Evolutionary conservation across 2,797 vertebrate genomes (phyloP).

Genomic region (Salarias fasciatus): DNA sequence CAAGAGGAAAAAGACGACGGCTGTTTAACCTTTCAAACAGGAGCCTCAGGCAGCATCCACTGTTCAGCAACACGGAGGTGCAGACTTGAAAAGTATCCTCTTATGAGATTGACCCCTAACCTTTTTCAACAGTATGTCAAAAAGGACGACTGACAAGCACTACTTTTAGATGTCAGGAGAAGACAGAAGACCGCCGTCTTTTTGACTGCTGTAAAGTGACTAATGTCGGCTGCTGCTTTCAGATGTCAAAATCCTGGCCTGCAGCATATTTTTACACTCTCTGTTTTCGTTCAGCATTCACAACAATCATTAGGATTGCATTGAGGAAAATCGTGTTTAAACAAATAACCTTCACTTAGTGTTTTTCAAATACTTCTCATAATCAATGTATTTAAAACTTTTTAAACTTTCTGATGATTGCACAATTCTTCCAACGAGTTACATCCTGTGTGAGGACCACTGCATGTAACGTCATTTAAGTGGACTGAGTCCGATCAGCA

Average conservation of each 20-base stretch:
- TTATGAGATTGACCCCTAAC: slow-evolving; percentile 54
- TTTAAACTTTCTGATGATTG: too few relatives aligned
- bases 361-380: too few relatives aligned
- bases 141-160: slow-evolving; percentile 36
- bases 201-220: slow-evolving; percentile 18
- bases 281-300: too few relatives aligned
- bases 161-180: slow-evolving; percentile 36
- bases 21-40: slow-evolving; percentile 40
- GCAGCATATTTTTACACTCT: too few relatives aligned
- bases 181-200: slow-evolving; percentile 27
- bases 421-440: too few relatives aligned
- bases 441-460: too few relatives aligned
- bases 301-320: too few relatives aligned
- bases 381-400: too few relatives aligned
- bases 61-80: slow-evolving; percentile 55
- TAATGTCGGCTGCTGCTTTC: slow-evolving; percentile 17
- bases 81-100: slow-evolving; percentile 46
- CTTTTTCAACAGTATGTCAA: slow-evolving; percentile 57
- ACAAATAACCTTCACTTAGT: too few relatives aligned
- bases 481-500: too few relatives aligned
- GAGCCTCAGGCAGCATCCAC: slow-evolving; percentile 22
- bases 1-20: slow-evolving; percentile 33
- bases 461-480: too few relatives aligned
- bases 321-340: too few relatives aligned
- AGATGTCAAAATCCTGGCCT: slow-evolving; percentile 2